A percentile compares a stretch with the other conserved stretches of the same genome.
Conservation (phyloP, 1,140 invertebrate species). For the Ridgeia piscesae region DNA sequence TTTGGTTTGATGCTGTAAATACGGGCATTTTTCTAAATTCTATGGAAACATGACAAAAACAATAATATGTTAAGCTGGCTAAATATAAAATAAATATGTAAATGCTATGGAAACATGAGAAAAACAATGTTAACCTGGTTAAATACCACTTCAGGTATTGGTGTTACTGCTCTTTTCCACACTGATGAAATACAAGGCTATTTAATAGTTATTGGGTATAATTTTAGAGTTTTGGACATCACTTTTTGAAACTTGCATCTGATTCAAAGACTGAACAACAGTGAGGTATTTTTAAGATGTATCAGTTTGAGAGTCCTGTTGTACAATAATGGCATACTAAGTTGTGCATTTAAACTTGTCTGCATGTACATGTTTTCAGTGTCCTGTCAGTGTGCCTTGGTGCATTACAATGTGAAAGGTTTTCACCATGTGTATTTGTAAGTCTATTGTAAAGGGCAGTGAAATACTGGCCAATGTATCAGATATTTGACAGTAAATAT, state of each 20-base stretch:
- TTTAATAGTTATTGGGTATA: not conserved
- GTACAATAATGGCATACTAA: not conserved
- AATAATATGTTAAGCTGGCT: not conserved
- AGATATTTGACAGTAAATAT: slow-evolving; percentile 1
- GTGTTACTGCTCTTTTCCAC: not conserved
- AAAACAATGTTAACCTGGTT: not conserved
- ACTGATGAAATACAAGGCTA: not conserved
- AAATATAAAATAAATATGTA: too few relatives aligned
- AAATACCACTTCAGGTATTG: not conserved
- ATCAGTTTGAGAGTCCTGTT: not conserved
- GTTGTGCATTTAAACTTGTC: not conserved
- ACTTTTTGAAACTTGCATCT: not conserved
- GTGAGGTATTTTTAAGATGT: not conserved
- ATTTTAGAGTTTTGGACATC: not conserved
- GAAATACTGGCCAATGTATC: not conserved
- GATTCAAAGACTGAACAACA: not conserved
- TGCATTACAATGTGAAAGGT: not conserved
- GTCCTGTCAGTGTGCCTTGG: not conserved
- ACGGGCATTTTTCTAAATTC: not conserved
- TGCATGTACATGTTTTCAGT: not conserved
- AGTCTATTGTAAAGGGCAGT: not conserved
- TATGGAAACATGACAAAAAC: not conserved
- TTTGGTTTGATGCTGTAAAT: not conserved
- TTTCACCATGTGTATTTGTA: not conserved
- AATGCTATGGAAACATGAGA: not conserved